A percentile compares a stretch with the other conserved stretches of the same genome.
Conservation (phyloP, 2,888 invertebrate genomes). For the Eulithis testata region DNA sequence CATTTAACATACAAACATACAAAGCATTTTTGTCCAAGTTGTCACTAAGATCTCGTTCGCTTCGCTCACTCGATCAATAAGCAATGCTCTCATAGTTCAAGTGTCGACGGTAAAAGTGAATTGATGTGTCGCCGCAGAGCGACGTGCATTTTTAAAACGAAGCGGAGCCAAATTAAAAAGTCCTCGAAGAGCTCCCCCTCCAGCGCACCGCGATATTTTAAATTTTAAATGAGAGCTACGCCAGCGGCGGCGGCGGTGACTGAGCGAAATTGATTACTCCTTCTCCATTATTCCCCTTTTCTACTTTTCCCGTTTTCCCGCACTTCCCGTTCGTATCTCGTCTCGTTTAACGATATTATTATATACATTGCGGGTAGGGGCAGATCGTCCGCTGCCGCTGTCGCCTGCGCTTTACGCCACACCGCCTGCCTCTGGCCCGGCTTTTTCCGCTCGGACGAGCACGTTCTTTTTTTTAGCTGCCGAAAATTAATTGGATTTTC, state of each 20-base stretch:
- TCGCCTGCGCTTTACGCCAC: slow-evolving; percentile 49
- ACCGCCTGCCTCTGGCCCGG: slow-evolving; percentile 44
- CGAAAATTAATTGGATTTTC: slow-evolving; percentile 85
- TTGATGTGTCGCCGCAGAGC: slow-evolving; percentile 80
- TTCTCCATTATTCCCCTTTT: slow-evolving; percentile 83
- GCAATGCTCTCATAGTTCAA: slow-evolving; percentile 57
- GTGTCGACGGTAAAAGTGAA: slow-evolving; percentile 77
- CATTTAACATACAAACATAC: too few relatives aligned
- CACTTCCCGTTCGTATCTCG: slow-evolving; percentile 72
- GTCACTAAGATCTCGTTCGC: too few relatives aligned
- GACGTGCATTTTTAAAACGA: slow-evolving; percentile 80
- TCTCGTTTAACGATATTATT: slow-evolving; percentile 80
- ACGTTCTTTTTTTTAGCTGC: slow-evolving; percentile 79
- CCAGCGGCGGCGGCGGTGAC: slow-evolving; percentile 70
- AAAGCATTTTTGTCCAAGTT: too few relatives aligned
- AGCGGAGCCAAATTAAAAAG: slow-evolving; percentile 81
- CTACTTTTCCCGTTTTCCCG: slow-evolving; percentile 74
- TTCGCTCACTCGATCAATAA: too few relatives aligned
- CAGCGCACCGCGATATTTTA: slow-evolving; percentile 76
- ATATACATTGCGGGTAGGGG: slow-evolving; percentile 59
- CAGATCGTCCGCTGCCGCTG: slow-evolving; percentile 45
- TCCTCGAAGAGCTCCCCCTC: slow-evolving; percentile 73
- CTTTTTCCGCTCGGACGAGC: slow-evolving; percentile 77
- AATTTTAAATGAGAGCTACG: slow-evolving; percentile 82
- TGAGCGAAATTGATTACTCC: slow-evolving; percentile 84